Percentiles rank a stretch among this genome's conserved stretches.
phyloP scores from a whole-genome alignment of 2,888 invertebrate species.

The Noctua janthe region DNA sequence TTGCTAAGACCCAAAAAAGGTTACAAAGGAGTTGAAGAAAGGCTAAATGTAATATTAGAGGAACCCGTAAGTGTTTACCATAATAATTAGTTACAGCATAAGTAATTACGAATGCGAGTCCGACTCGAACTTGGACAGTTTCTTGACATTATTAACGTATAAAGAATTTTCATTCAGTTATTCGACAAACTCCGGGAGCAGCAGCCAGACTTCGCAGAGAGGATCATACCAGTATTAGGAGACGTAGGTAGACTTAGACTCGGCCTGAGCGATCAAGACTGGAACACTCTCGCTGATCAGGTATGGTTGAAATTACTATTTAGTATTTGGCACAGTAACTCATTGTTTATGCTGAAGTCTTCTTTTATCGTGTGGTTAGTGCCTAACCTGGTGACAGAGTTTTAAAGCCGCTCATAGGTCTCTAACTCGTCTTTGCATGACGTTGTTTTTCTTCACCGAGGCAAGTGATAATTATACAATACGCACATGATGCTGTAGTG shows the following conservation, averaged over 20 bases:
- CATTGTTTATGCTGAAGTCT: no score
- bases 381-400: no score
- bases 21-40: background rate
- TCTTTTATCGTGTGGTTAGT: no score
- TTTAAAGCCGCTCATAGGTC: no score
- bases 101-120: background rate
- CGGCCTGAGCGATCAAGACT: constrained; percentile 15
- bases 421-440: no score
- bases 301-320: background rate
- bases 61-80: constrained; percentile 22
- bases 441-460: no score
- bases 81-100: background rate
- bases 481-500: no score
- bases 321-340: no score
- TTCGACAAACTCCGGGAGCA: constrained; percentile 20
- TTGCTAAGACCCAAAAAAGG: constrained; percentile 31
- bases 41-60: constrained; percentile 10
- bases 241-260: constrained; percentile 22
- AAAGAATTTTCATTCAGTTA: background rate
- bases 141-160: background rate
- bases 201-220: constrained; percentile 18
- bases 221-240: constrained; percentile 6
- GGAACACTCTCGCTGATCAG: constrained; percentile 24
- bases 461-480: no score
- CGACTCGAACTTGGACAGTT: background rate